Percentiles rank a stretch among this genome's conserved stretches.
phyloP scores from a whole-genome alignment of 2,113 vertebrate species.

The Caracal caracal region DNA sequence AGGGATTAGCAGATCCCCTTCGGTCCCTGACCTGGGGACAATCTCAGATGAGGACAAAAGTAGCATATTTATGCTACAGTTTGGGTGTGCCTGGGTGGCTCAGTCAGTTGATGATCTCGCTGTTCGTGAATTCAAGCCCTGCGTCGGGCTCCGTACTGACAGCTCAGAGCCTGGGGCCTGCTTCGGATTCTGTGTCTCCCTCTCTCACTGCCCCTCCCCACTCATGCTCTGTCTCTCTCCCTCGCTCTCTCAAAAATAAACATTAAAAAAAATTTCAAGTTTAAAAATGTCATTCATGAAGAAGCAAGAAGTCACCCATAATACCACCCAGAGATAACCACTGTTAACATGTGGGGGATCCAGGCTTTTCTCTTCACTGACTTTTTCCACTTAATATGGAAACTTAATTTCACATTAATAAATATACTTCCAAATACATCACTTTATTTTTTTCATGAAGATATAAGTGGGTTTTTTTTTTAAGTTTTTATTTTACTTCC shows the following conservation, averaged over 20 bases:
- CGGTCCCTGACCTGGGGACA: not conserved
- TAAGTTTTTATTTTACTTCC: not conserved
- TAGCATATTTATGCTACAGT: not conserved
- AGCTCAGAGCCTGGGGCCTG: too few species aligned
- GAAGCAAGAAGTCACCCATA: not conserved
- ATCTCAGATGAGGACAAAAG: not conserved
- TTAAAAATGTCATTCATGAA: not conserved
- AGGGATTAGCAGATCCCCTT: not conserved
- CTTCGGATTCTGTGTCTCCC: too few species aligned
- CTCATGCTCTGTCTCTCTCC: too few species aligned
- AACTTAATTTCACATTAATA: not conserved
- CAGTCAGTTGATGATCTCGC: too few species aligned
- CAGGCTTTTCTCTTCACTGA: not conserved
- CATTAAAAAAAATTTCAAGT: not conserved
- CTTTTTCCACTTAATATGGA: not conserved
- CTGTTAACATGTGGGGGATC: not conserved
- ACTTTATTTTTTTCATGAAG: not conserved
- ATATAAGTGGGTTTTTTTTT: not conserved
- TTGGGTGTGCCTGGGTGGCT: too few species aligned
- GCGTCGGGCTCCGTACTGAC: too few species aligned
- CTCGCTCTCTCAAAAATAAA: too few species aligned
- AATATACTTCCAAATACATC: not conserved
- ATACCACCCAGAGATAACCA: not conserved
- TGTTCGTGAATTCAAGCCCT: too few species aligned
- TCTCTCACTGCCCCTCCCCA: too few species aligned